Percentiles rank a stretch among this genome's conserved stretches.
These are phyloP conservation scores for Lucifuga dentata DNA, from an alignment of 2,113 vertebrate species.

Conservation along the genomic window DNA sequence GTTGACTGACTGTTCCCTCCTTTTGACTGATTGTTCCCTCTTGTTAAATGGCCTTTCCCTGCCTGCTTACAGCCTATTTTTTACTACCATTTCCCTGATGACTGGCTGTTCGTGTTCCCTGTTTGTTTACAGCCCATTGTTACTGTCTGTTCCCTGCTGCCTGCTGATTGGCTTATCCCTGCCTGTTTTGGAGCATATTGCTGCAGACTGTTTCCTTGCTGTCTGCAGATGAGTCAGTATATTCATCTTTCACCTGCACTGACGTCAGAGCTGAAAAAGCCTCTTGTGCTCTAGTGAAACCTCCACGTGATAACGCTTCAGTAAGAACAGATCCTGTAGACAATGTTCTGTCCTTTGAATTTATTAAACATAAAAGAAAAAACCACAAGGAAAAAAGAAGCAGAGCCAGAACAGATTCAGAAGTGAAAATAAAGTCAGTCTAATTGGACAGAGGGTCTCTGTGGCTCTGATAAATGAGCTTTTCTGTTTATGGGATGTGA, in stretches of 20 bases:
- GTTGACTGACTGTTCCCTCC: too few relatives aligned
- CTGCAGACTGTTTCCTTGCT: slow-evolving; percentile 25
- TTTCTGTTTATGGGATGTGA: slow-evolving; percentile 12
- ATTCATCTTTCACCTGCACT: slow-evolving; percentile 11
- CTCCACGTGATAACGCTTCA: slow-evolving; percentile 14
- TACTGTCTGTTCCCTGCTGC: too few relatives aligned
- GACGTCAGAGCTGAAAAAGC: slow-evolving; percentile 21
- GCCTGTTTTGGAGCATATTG: slow-evolving; percentile 41
- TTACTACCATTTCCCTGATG: too few relatives aligned
- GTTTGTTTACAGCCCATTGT: too few relatives aligned
- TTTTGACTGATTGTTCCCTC: too few relatives aligned
- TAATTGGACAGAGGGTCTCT: slow-evolving; percentile 19
- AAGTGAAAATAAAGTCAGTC: slow-evolving; percentile 19
- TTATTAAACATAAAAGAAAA: slow-evolving; percentile 11
- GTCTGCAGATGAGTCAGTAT: slow-evolving; percentile 56
- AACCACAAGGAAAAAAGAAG: too few relatives aligned
- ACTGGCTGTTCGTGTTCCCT: too few relatives aligned
- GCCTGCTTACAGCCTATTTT: too few relatives aligned
- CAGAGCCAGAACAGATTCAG: background rate
- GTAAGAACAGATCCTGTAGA: slow-evolving; percentile 36
- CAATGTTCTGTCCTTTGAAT: slow-evolving; percentile 24
- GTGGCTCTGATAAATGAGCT: background rate
- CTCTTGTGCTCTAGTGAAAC: slow-evolving; percentile 5
- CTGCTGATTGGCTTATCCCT: too few relatives aligned
- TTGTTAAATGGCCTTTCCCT: too few relatives aligned